Evolutionary conservation across 2,888 invertebrate genomes (phyloP).

Genomic region (Colletes collaris): DNA sequence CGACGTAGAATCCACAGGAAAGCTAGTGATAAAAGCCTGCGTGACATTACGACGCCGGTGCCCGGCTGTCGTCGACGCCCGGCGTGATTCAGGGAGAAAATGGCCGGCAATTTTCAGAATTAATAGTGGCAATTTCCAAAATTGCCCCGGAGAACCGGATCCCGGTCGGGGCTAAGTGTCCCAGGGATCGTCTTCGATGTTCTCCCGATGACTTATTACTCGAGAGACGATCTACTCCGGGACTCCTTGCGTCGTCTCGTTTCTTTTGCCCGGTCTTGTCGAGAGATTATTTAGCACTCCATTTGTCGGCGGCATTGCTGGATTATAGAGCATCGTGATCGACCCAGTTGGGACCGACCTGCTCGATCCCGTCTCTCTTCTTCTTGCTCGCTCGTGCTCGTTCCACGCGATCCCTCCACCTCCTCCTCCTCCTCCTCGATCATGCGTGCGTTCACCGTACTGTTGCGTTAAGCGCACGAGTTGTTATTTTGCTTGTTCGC

Average conservation of each 20-base stretch:
- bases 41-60: too few species aligned
- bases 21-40: too few species aligned
- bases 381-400: neutral
- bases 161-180: constrained; percentile 12
- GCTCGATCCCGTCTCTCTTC: constrained; percentile 4
- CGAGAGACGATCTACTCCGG: constrained; percentile 29
- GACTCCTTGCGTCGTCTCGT: constrained; percentile 35
- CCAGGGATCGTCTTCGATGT: constrained; percentile 32
- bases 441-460: neutral
- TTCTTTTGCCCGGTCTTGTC: constrained; percentile 56
- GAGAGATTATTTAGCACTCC: constrained; percentile 68
- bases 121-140: constrained; percentile 54
- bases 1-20: too few species aligned
- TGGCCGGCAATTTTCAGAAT: constrained; percentile 47
- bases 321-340: constrained; percentile 65
- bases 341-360: constrained; percentile 56
- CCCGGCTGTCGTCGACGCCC: neutral
- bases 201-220: constrained; percentile 51
- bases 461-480: constrained; percentile 7
- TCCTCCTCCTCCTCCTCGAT: neutral
- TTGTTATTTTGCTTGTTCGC: constrained; percentile 43
- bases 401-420: neutral
- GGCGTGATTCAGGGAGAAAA: constrained; percentile 27
- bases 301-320: constrained; percentile 65
- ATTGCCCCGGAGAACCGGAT: constrained; percentile 43